Evolutionary conservation across 2,888 invertebrate species (phyloP), one percentile per base, ranked within the genome.

Genomic region (Idaea aversata): DNA sequence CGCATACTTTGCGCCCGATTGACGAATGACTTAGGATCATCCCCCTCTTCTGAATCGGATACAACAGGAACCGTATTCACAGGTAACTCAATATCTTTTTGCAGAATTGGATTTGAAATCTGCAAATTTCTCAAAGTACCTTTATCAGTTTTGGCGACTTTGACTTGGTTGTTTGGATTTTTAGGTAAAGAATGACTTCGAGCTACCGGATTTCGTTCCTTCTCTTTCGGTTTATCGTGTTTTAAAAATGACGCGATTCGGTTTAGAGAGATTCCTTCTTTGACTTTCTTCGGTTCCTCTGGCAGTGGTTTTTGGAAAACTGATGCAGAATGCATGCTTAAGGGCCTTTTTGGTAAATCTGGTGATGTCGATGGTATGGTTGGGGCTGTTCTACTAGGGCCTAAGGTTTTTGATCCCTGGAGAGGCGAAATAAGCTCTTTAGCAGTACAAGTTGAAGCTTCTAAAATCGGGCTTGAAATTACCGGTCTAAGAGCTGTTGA

Each of bases 1-100:
- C 97, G 92, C 96, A 97, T 96, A 75, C 97, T 97, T 77, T 97
- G 97, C 0, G 97, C 96, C 63, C 97, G 93, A 87, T 95, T 95
- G 0, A 97, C 95, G 15, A 95, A 94, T 0, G 91, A 84, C 62
- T 93, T 94, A 59, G 94, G 89, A 63, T 93, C 93, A 15, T 95
- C 95, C 3, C 88, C 87, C 61, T 93, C 93, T 77, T 94, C 88
- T 4, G 88, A 87, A 73, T 91, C 89, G 0, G 91, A 93, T 0
- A 93, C 93, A 0, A 96, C 95, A 0, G 96, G 94, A 0, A 96
- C 93, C 0, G 94, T 93, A 15, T 93, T 93, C 7, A 93, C 90
- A 0, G 95, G 89, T 2, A 95, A 80, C 61, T 95, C 95, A 10
- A 95, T 95, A 62, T 95, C 94, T 66, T 94, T 94, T 79, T 96